A percentile compares a stretch with the other conserved stretches of the same genome.
phyloP scores from a whole-genome alignment of 2,113 vertebrate genomes.

The Coptodon rendalli region DNA sequence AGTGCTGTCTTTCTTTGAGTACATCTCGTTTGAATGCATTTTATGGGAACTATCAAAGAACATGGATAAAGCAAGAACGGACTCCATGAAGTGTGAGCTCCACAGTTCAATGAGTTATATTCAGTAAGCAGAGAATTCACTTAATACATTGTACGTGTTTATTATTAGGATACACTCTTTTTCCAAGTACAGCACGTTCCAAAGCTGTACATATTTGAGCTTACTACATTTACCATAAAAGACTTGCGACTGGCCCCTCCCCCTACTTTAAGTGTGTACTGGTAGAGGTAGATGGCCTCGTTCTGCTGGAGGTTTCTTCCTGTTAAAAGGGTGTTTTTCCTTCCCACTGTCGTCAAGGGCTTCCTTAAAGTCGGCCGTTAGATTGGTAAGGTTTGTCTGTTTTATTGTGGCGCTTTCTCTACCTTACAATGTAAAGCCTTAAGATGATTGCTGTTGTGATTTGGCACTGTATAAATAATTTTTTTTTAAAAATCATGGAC shows the following conservation, averaged over 20 bases:
- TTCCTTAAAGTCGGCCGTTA: rapidly evolving
- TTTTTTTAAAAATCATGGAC: not conserved
- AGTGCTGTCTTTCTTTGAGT: not conserved
- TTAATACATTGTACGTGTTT: not conserved
- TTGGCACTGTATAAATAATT: not conserved
- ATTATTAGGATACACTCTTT: not conserved
- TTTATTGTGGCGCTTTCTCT: rapidly evolving
- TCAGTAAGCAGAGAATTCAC: not conserved
- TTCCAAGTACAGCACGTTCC: not conserved
- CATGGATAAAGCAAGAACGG: not conserved
- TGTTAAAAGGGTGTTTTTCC: not conserved
- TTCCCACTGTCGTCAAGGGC: not conserved
- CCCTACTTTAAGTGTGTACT: not conserved
- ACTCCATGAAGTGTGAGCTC: not conserved
- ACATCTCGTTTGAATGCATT: rapidly evolving
- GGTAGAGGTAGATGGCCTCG: not conserved
- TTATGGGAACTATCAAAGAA: not conserved
- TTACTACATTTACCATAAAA: not conserved
- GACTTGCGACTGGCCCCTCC: not conserved
- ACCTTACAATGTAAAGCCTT: not conserved
- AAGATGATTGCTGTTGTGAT: not conserved
- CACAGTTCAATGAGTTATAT: not conserved
- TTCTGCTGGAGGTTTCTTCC: not conserved
- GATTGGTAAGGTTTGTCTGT: not conserved
- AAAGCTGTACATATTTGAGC: not conserved